Conservation (phyloP, 2,797 vertebrate species). For the Sebastes diploproa region DNA sequence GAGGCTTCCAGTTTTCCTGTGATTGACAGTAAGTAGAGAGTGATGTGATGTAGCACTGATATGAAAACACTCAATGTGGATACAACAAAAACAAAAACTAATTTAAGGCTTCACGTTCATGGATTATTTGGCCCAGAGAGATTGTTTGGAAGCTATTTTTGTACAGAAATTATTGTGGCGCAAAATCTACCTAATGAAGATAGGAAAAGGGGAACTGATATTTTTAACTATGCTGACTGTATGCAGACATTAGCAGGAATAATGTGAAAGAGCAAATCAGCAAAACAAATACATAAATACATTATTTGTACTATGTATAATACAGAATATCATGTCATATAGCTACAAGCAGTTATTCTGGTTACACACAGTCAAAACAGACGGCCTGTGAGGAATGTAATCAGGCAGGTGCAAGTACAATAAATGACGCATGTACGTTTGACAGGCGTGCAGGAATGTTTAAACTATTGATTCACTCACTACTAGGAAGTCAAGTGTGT, state of each 20-base stretch:
- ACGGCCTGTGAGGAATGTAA: conserved; percentile 46
- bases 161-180: neutral
- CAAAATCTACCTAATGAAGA: neutral
- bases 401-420: conserved; percentile 48
- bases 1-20: neutral
- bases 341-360: neutral
- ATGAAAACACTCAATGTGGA: neutral
- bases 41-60: neutral
- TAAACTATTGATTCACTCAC: conserved; percentile 22
- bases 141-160: neutral
- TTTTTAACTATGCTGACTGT: neutral
- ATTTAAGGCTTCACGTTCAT: neutral
- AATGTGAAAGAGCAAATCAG: neutral
- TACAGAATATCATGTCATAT: neutral
- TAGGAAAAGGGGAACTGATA: neutral
- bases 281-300: neutral
- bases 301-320: neutral
- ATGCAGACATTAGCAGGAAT: neutral
- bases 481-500: neutral
- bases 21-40: conserved; percentile 3
- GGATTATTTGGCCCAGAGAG: neutral
- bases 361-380: conserved; percentile 12
- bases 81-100: neutral
- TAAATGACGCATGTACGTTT: conserved; percentile 23
- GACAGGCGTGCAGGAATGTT: conserved; percentile 39